These are phyloP conservation scores for Nasua narica DNA, from an alignment of 2,797 vertebrate genomes.

Conservation along the genomic window DNA sequence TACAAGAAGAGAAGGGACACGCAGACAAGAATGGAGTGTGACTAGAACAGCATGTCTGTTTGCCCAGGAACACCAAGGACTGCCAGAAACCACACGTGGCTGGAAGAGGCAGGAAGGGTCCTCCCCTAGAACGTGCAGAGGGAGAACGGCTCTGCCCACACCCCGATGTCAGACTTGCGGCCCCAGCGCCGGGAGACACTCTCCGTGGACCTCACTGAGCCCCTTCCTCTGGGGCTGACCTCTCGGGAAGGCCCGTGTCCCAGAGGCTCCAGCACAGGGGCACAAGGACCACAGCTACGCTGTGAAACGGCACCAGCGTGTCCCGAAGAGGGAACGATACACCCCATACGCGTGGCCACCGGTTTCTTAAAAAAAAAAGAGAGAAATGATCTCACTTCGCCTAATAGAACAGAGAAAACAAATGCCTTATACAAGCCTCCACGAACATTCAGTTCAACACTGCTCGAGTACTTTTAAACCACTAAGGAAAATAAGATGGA, in stretches of 20 bases:
- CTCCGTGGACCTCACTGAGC: neutral
- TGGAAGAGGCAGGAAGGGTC: too few relatives aligned
- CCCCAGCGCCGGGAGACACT: neutral
- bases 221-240: neutral
- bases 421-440: neutral
- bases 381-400: neutral
- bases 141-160: fast-evolving
- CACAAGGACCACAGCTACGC: fast-evolving
- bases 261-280: fast-evolving
- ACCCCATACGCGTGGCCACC: fast-evolving
- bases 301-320: fast-evolving
- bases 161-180: neutral
- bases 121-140: neutral
- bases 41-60: fast-evolving
- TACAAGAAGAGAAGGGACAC: neutral
- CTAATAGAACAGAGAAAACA: neutral
- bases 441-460: neutral
- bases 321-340: neutral
- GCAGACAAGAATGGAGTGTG: fast-evolving
- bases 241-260: neutral
- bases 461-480: neutral
- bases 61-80: too few relatives aligned
- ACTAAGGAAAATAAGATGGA: neutral
- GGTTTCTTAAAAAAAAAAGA: neutral
- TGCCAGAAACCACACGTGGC: neutral